Base-by-base conservation (phyloP, 2,797 vertebrate genomes). In the Toxotes lorentzi region DNA sequence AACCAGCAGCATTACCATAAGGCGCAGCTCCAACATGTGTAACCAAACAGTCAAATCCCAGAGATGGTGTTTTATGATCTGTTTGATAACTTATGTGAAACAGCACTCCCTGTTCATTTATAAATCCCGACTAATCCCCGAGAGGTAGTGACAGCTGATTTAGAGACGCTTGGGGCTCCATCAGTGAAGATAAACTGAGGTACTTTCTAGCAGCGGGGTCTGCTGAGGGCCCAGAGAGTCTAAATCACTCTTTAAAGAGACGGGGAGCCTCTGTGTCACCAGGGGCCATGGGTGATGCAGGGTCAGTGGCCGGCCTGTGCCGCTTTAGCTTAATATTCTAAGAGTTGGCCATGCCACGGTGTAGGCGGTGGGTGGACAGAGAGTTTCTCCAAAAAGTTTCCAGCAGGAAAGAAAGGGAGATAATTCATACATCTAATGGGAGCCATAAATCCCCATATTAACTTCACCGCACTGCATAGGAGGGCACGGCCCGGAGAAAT, bases 371-470 rank as follows among this genome's bases (percentile, higher is more conserved):
- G 62, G 32, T 57, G 66, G 79, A 79, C 12, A 8, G 17, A 58
- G 54, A 71, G 51, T 75, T 75, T 51, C 34, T 62, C 43, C 30
- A 58, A 84, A 95, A 95, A 94, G 96, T 96, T 96, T 97, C 96
- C 96, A 96, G 95, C 91, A 90, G 93, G 65, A 81, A 80, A 93
- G 91, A 95, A 92, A 95, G 79, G 92, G 88, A 97, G 95, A 97
- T 96, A 95, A 97, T 97, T 97, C 97, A 97, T 96, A 96, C 93
- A 96, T 96, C 95, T 96, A 90, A 93, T 91, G 96, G 97, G 96
- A 96, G 92, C 94, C 95, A 96, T 98, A 97, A 97, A 97, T 97
- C 93, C 93, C 63, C 90, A 91, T 94, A 97, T 97, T 97, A 97
- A 97, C 94, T 95, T 95, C 93, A 88, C 90, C 85, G 92, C 92